Percentiles rank a stretch among this genome's conserved stretches.
These are phyloP conservation scores for Girardinichthys multiradiatus DNA, from an alignment of 2,113 vertebrate species.

Conservation along the genomic window DNA sequence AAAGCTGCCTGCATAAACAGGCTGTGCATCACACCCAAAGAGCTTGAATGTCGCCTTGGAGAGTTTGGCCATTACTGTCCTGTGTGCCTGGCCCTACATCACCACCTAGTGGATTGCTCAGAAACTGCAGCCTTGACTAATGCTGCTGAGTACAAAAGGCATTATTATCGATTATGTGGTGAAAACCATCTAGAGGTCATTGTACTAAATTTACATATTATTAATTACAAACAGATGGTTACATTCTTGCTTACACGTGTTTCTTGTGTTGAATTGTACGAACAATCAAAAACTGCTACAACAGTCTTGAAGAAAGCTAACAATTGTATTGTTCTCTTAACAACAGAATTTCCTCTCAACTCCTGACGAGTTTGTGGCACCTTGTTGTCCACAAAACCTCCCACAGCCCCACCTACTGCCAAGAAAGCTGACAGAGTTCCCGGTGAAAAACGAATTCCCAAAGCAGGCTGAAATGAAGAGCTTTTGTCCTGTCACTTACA, in stretches of 20 bases:
- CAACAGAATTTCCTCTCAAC: slow-evolving; percentile 86
- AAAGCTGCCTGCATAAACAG: slow-evolving; percentile 87
- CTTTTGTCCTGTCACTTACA: slow-evolving; percentile 92
- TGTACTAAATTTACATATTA: neutral
- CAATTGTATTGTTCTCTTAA: slow-evolving; percentile 22
- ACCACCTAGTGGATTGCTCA: slow-evolving; percentile 87
- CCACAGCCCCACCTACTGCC: slow-evolving; percentile 84
- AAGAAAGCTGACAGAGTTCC: slow-evolving; percentile 78
- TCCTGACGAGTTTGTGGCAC: slow-evolving; percentile 87
- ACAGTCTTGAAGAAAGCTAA: neutral
- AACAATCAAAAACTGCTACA: neutral
- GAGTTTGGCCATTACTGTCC: slow-evolving; percentile 92
- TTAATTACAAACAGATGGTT: neutral
- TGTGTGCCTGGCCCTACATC: slow-evolving; percentile 87
- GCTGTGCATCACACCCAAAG: slow-evolving; percentile 87
- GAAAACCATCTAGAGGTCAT: slow-evolving; percentile 84
- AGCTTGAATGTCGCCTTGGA: slow-evolving; percentile 85
- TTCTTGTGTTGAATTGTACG: neutral
- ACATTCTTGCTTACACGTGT: neutral
- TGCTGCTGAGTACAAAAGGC: slow-evolving; percentile 86
- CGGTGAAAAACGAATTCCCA: slow-evolving; percentile 87
- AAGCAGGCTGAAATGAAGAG: slow-evolving; percentile 87
- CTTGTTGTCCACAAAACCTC: slow-evolving; percentile 83
- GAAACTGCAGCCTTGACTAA: slow-evolving; percentile 77
- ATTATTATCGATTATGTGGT: slow-evolving; percentile 91